Base-by-base conservation (phyloP, 2,888 invertebrate species). In the Erannis defoliaria region DNA sequence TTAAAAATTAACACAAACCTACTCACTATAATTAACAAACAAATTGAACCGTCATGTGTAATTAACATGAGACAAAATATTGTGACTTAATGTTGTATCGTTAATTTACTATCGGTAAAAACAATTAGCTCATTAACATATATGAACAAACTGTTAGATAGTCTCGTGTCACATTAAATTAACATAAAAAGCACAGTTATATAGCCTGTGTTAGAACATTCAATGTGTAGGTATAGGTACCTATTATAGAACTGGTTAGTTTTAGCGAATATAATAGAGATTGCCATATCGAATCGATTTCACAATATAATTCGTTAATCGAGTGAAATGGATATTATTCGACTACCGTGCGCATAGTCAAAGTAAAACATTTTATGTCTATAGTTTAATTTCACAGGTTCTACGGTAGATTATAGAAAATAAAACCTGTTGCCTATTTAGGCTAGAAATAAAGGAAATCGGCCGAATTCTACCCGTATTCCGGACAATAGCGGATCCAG, bases 191-290 rank as follows among this genome's bases (percentile, higher is more conserved):
- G 21, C 21, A 51, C 62, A 58, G 60, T 65, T 62, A 59, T 58
- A 43, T 5, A 12, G 61, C 46, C 58, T 42, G 26, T 49, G 59
- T 37, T 26, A 43, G 63, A 62, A 56, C 59, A 56, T 31, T 18
- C 26, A 48, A 9, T 37, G 56, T 46, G 33, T 38, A 5, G n/a
- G n/a, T 35, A 5, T n/a, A n/a, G 19, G 14, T 38, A 46, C 26
- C 45, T 57, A 38, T 26, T n/a, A 38, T n/a, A 54, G 16, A 63
- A 64, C 69, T 37, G 59, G 64, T 67, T 26, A 21, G 51, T 61
- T 58, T 62, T 55, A 49, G 48, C 50, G 14, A 55, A 59, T 14
- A 38, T 55, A 37, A 10, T 51, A 18, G 31, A 14, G 21, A 50
- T 58, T 50, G 49, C 43, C 48, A 29, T 54, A 61, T 51, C 46